phyloP scores from a whole-genome alignment of 2,888 invertebrate genomes.

The Mylabris sibirica region DNA sequence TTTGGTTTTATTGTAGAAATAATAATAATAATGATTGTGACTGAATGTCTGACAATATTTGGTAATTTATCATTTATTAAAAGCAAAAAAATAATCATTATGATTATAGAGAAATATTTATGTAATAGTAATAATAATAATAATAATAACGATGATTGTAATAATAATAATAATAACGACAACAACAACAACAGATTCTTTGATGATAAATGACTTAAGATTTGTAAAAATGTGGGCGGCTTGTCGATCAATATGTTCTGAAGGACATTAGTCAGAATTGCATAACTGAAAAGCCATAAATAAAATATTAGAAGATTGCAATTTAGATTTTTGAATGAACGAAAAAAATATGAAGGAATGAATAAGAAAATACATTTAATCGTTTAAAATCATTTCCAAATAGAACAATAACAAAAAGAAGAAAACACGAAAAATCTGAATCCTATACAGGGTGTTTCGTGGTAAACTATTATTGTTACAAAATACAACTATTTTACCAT shows the following conservation, averaged over 20 bases:
- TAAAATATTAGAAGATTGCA: not conserved
- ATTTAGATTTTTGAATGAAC: not conserved
- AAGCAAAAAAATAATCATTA: not conserved
- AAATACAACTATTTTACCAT: too few relatives aligned
- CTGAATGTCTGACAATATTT: not conserved
- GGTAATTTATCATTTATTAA: not conserved
- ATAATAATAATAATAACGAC: not conserved
- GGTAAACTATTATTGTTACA: too few relatives aligned
- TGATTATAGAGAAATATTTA: not conserved
- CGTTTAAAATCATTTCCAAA: not conserved
- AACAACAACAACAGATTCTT: constrained; percentile 19
- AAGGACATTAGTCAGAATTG: constrained; percentile 32
- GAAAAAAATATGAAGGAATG: not conserved
- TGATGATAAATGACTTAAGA: constrained; percentile 24
- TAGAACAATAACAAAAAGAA: not conserved
- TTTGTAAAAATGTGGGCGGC: constrained; percentile 23
- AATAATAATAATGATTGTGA: too few relatives aligned
- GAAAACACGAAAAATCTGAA: not conserved
- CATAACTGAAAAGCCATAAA: constrained; percentile 19
- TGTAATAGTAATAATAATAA: not conserved
- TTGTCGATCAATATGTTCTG: constrained; percentile 24
- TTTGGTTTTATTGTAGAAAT: too few relatives aligned
- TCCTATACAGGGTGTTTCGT: not conserved
- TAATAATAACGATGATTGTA: not conserved
- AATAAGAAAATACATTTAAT: too few relatives aligned